Base-by-base conservation (phyloP, 2,888 invertebrate species). In the Alloscopus bannaensis region DNA sequence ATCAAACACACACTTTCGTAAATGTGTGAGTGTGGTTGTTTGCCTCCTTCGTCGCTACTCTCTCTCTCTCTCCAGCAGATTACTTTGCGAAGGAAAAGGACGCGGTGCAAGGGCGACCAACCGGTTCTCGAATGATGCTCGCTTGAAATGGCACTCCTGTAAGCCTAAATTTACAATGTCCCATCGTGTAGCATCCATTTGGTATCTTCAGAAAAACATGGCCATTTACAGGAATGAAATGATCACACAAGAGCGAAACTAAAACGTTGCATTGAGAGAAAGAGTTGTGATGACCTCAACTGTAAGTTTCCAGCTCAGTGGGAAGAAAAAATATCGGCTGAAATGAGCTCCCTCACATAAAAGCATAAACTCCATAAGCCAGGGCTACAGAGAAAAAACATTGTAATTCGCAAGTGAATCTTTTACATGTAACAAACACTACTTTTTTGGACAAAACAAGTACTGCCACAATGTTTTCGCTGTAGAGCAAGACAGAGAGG, bases 231-330 rank as follows among this genome's bases (percentile, higher is more conserved):
- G 60, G 45, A 71, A 50, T 36, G 60, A 29, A 71, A 50, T 36
- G 71, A 60, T 71, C 71, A 47, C n/a, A n/a, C n/a, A n/a, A n/a
- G n/a, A n/a, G n/a, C n/a, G n/a, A 31, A 16, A 47, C 24, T 47
- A 26, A 11, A 70, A 70, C 29, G 36, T 62, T 60, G 8, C 40
- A 20, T 62, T 11, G 47, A 28, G 52, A 52, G 24, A 52, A 4
- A 47, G n/a, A 47, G 47, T n/a, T n/a, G n/a, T n/a, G 47, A 47
- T 4, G 45, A 45, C 52, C 6, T 52, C 20, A 2, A 24, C 31
- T 59, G 26, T 57, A 42, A 55, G 36, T 71, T 71, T 71, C 71
- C 42, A 70, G 71, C 71, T 71, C 47, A 31, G 18, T 59, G 71
- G 59, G 57, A 70, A 55, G 47, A 50, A 69, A 22, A 69, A 28